Percentiles rank a stretch among this genome's conserved stretches.
phyloP scores from a whole-genome alignment of 2,797 vertebrate species.

The Sciurus vulgaris region DNA sequence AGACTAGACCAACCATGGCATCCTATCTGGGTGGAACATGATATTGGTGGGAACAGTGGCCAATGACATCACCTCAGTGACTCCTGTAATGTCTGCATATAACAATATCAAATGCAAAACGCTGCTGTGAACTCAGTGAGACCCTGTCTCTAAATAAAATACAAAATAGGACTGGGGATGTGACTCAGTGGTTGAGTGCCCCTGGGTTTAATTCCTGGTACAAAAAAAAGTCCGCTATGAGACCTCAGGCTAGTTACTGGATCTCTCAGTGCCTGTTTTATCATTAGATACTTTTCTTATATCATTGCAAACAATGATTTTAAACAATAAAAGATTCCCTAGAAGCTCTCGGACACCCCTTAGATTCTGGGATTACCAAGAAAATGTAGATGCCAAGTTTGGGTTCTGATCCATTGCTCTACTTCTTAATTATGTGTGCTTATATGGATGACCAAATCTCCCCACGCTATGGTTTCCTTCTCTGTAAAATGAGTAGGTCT shows the following conservation, averaged over 20 bases:
- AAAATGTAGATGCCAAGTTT: not conserved
- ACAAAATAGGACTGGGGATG: too few relatives aligned
- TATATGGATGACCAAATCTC: not conserved
- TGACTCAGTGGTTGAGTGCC: too few relatives aligned
- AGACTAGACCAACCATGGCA: not conserved
- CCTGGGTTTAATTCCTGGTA: too few relatives aligned
- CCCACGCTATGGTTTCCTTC: not conserved
- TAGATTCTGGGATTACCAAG: not conserved
- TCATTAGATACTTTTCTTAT: not conserved
- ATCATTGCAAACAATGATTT: not conserved
- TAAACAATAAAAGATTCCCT: not conserved
- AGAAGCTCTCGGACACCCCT: not conserved
- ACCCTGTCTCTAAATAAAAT: too few relatives aligned
- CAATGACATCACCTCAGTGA: rapidly evolving
- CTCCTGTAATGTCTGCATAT: rapidly evolving
- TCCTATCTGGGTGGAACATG: not conserved
- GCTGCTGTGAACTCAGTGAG: too few relatives aligned
- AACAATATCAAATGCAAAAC: not conserved
- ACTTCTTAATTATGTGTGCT: not conserved
- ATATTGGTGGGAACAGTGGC: not conserved
- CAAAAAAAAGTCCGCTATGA: too few relatives aligned
- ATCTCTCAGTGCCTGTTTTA: not conserved
- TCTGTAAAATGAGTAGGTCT: not conserved
- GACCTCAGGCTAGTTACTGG: not conserved
- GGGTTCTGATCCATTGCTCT: not conserved